Conservation (phyloP, 2,113 vertebrate genomes). For the Tragelaphus buxtoni region DNA sequence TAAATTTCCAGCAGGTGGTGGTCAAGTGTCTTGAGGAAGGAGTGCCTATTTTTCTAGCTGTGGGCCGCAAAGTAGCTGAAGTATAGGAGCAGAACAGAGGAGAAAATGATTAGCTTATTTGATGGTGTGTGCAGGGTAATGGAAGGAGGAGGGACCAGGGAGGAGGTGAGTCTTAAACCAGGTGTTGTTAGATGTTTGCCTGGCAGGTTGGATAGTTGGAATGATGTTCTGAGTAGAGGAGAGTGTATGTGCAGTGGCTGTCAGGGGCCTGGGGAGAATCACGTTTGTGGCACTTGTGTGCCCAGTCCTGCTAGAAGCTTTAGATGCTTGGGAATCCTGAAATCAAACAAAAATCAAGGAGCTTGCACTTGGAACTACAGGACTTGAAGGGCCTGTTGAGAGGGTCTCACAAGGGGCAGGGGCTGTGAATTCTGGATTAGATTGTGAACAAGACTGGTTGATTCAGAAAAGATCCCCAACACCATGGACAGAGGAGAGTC, state of each 20-base stretch:
- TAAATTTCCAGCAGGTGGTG: constrained; percentile 63
- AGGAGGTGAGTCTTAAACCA: not conserved
- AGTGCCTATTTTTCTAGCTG: not conserved
- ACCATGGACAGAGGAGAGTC: not conserved
- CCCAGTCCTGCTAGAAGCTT: not conserved
- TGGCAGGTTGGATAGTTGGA: not conserved
- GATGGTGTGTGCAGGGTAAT: fast-evolving
- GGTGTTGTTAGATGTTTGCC: not conserved
- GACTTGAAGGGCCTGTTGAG: not conserved
- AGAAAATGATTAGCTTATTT: not conserved
- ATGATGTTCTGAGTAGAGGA: not conserved
- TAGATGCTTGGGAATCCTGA: not conserved
- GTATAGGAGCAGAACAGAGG: not conserved
- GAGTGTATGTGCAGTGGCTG: no score
- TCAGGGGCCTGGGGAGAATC: not conserved
- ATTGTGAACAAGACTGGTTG: not conserved
- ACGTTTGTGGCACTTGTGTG: no score
- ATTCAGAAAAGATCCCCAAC: not conserved
- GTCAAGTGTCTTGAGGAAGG: constrained; percentile 33
- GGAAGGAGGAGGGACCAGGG: not conserved
- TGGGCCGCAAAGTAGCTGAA: not conserved
- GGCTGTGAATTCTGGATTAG: not conserved
- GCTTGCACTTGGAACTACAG: not conserved
- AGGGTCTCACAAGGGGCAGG: not conserved
- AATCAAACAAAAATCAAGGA: not conserved